Evolutionary conservation across 2,888 invertebrate genomes (phyloP), one percentile per base, ranked within the genome.

Genomic region (Campoplex capitator): DNA sequence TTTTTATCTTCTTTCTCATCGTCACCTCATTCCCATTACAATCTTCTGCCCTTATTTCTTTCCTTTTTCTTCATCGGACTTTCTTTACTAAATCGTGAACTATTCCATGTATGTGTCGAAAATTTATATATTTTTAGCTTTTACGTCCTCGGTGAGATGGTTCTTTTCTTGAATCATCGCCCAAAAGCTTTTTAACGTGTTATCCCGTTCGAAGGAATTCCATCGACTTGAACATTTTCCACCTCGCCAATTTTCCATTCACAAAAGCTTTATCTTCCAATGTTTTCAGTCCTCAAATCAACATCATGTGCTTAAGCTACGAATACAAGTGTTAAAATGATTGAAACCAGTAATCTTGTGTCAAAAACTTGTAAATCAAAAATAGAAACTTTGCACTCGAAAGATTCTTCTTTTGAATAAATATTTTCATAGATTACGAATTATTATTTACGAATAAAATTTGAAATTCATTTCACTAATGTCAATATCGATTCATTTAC

Each of bases 21-120:
- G 45, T 71, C 13, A 23, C 13, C 16, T 71, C 70, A 28, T 71
- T 28, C 48, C 13, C 48, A 16, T 48, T 48, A 13, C 18, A 16
- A 48, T 32, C 48, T 48, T 13, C 16, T 71, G 32, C 28, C 9
- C 7, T 45, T 13, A 3, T 6, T 28, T 74, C 13, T 35, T 67
- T 77, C 38, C n/a, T 11, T 51, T 4, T 11, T 3, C 71, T n/a
- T 23, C 68, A 32, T 62, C 32, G 62, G 2, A 18, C 23, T 68
- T 70, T 6, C 38, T 51, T 42, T 67, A 70, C 28, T 54, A n/a
- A 35, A n/a, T 82, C 75, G 45, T 76, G 70, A 83, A 76, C 58
- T 58, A 70, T 45, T 83, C 32, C 45, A 58, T 35, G 35, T 68
- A 68, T 35, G 4, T 42, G 42, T 54, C 23, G 23, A 23, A 48